Percentiles rank a stretch among this genome's conserved stretches.
Conservation (phyloP, 2,113 vertebrate genomes). For the Numida meleagris region DNA sequence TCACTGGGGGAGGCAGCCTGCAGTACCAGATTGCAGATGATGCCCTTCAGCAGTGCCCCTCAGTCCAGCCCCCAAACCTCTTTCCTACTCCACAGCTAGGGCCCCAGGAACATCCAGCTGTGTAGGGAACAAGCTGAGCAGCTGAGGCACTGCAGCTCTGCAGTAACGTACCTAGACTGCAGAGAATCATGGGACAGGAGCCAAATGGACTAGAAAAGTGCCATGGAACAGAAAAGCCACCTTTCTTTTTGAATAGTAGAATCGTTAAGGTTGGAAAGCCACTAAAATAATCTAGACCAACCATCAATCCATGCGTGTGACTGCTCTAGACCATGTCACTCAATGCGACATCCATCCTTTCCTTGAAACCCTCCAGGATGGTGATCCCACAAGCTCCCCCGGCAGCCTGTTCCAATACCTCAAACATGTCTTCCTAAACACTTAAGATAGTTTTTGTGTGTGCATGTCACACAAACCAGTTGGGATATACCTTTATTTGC, state of each 20-base stretch:
- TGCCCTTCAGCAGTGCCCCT: neutral
- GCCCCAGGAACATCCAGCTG: accelerated
- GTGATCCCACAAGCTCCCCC: no score
- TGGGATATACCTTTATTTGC: neutral
- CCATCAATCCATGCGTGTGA: no score
- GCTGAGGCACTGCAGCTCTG: neutral
- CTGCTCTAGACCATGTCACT: no score
- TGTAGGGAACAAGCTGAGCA: neutral
- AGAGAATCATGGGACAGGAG: neutral
- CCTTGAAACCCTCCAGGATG: no score
- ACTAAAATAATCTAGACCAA: no score
- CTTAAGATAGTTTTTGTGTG: neutral
- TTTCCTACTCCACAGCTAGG: neutral
- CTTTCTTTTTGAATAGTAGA: neutral
- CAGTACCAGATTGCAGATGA: neutral
- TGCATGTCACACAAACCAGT: neutral
- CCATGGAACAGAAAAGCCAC: neutral
- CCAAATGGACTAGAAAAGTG: neutral
- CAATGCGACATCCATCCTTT: no score
- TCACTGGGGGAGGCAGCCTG: neutral
- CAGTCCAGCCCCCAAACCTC: neutral
- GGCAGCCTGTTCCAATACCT: no score
- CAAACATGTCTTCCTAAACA: neutral
- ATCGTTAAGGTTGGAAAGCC: no score
- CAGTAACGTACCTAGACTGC: neutral